These are phyloP conservation scores for Heterodera filipjevi DNA, from an alignment of 2,888 invertebrate species.

Conservation along the genomic window DNA sequence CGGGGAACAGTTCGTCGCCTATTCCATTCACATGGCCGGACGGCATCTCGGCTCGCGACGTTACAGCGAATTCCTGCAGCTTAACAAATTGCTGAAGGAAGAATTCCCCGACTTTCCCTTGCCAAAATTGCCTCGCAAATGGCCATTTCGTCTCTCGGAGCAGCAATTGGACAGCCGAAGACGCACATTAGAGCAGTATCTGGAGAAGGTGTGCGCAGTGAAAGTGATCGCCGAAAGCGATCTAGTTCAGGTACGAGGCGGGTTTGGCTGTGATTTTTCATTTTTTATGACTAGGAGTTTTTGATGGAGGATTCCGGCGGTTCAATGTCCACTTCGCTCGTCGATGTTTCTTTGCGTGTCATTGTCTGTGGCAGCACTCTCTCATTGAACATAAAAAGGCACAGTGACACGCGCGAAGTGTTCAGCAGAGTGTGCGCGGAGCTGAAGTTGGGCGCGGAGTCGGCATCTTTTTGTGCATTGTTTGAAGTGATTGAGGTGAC, in stretches of 20 bases:
- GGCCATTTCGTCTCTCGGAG: slow-evolving; percentile 90
- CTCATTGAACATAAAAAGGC: slow-evolving; percentile 80
- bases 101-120: slow-evolving; percentile 75
- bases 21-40: slow-evolving; percentile 99
- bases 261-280: slow-evolving; percentile 11
- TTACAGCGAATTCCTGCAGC: slow-evolving; percentile 87
- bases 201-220: slow-evolving; percentile 96
- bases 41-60: slow-evolving; percentile 92
- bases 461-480: slow-evolving; percentile 77
- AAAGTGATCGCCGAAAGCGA: slow-evolving; percentile 96
- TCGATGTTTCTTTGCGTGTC: slow-evolving; percentile 74
- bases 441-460: slow-evolving; percentile 33
- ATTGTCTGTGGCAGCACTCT: slow-evolving; percentile 76
- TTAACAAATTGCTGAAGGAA: slow-evolving; percentile 72
- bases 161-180: slow-evolving; percentile 93
- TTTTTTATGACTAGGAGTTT: slow-evolving; percentile 46
- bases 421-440: slow-evolving; percentile 41
- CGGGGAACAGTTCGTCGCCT: slow-evolving; percentile 88
- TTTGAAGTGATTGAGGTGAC: slow-evolving; percentile 88
- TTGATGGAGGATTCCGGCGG: slow-evolving; percentile 54
- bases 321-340: slow-evolving; percentile 49
- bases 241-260: slow-evolving; percentile 77
- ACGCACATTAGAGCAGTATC: slow-evolving; percentile 91
- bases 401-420: slow-evolving; percentile 75
- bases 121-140: slow-evolving; percentile 96